A percentile compares a stretch with the other conserved stretches of the same genome.
Conservation (phyloP, 2,888 invertebrate species). For the Oligia latruncula region DNA sequence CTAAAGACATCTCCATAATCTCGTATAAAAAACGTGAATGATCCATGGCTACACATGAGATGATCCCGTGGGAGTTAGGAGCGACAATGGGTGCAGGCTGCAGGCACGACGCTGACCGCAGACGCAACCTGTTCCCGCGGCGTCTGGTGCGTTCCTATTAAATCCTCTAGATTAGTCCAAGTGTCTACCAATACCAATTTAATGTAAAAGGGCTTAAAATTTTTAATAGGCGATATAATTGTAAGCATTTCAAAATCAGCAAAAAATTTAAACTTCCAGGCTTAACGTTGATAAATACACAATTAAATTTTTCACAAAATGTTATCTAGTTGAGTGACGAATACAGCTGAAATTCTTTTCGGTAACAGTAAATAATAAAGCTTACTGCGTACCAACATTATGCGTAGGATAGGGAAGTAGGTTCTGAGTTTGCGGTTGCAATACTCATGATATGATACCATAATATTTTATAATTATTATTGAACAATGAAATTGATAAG, state of each 20-base stretch:
- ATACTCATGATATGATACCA: not conserved
- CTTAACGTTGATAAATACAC: not conserved
- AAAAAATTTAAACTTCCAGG: not conserved
- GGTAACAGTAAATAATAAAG: not conserved
- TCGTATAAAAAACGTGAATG: constrained; percentile 9
- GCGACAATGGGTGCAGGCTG: constrained; percentile 42
- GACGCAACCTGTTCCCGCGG: constrained; percentile 46
- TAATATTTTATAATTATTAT: not conserved
- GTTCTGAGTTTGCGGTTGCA: too few relatives aligned
- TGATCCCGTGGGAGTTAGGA: constrained; percentile 58
- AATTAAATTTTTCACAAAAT: not conserved
- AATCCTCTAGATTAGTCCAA: not conserved
- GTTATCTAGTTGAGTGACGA: not conserved
- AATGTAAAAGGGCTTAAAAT: not conserved
- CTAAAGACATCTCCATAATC: not conserved
- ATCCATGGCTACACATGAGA: constrained; percentile 4
- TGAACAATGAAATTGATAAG: not conserved
- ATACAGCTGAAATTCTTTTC: not conserved
- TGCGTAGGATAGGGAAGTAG: not conserved
- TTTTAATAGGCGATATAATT: not conserved
- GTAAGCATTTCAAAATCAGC: not conserved
- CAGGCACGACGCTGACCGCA: constrained; percentile 48
- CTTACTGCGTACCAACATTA: not conserved
- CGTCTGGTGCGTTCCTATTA: constrained; percentile 28
- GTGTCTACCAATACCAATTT: not conserved